Base-by-base conservation (phyloP, 2,888 invertebrate species). In the Apotomis turbidana region DNA sequence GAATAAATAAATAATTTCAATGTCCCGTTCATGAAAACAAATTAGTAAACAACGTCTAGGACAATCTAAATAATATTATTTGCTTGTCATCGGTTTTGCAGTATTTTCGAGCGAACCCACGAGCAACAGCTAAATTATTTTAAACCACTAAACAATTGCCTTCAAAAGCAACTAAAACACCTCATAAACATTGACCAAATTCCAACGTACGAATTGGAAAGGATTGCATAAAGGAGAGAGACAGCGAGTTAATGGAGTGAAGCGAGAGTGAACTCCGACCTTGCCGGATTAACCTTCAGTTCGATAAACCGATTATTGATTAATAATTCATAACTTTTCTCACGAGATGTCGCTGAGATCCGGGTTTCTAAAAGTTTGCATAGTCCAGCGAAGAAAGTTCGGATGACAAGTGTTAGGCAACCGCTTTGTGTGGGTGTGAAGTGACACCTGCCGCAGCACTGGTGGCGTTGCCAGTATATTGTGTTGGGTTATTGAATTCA, bases 331-430 rank as follows among this genome's bases (percentile, higher is more conserved):
- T 55, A 55, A 9, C 54, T 36, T 55, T 60, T 55, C 15, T 44
- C 59, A 59, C 46, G 46, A 71, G 66, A 57, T 57, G 71, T 59
- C 57, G 44, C 69, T 49, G 10, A 64, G 63, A 55, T 71, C 71
- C 71, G 71, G 71, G 13, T 71, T 71, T 71, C 71, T 66, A 66
- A 55, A 51, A 46, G 36, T 67, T 67, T 49, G 55, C 58, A n/a
- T 44, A 15, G 59, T 6, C 44, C 55, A 41, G 54, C 59, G 66
- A 71, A 71, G 71, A 71, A 71, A 71, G 71, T 71, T 13, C 38
- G 59, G 54, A 71, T 60, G 66, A 66, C 70, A 64, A 44, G 61
- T 71, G 71, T 71, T 69, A 61, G 60, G 68, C 60, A 66, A 60
- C 44, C 38, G 58, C 15, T 52, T 60, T 66, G 70, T 64, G 66